Evolutionary conservation across 2,797 vertebrate species (phyloP).

Genomic region (Coregonus ussuriensis): DNA sequence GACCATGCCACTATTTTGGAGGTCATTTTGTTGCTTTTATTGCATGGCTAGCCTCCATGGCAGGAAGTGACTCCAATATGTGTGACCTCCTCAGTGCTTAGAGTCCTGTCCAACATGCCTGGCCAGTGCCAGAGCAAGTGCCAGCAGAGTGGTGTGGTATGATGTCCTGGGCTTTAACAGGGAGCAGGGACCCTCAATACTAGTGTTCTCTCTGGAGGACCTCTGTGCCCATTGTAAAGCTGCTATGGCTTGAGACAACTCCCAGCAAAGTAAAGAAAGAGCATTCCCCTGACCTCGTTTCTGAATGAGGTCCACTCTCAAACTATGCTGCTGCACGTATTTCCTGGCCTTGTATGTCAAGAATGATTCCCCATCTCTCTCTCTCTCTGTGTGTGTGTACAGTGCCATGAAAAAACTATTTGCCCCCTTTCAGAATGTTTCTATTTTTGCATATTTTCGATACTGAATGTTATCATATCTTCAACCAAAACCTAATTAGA

Average conservation of each 20-base stretch:
- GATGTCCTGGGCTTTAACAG: neutral
- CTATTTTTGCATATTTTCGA: too few relatives aligned
- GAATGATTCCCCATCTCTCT: too few relatives aligned
- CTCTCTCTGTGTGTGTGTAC: too few relatives aligned
- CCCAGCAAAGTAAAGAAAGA: neutral
- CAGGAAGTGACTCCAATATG: constrained; percentile 7
- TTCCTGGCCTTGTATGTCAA: neutral
- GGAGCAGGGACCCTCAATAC: constrained; percentile 11
- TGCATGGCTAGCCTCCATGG: constrained; percentile 6
- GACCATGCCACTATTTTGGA: neutral
- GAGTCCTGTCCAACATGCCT: neutral
- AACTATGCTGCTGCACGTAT: neutral
- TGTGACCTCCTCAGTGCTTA: constrained; percentile 1
- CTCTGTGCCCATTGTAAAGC: constrained; percentile 11
- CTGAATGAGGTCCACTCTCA: neutral
- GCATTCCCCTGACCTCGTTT: neutral
- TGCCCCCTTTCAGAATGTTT: too few relatives aligned
- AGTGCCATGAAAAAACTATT: too few relatives aligned
- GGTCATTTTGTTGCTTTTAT: constrained; percentile 2
- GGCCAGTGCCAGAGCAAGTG: constrained; percentile 10
- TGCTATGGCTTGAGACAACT: constrained; percentile 5
- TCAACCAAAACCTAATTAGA: too few relatives aligned
- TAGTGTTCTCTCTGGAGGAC: constrained; percentile 19
- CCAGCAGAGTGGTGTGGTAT: constrained; percentile 1
- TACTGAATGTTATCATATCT: too few relatives aligned